Base-by-base conservation (phyloP, 30 jellyfish, hydroid and myxozoan genomes). In the Nemopilema nomurai region DNA sequence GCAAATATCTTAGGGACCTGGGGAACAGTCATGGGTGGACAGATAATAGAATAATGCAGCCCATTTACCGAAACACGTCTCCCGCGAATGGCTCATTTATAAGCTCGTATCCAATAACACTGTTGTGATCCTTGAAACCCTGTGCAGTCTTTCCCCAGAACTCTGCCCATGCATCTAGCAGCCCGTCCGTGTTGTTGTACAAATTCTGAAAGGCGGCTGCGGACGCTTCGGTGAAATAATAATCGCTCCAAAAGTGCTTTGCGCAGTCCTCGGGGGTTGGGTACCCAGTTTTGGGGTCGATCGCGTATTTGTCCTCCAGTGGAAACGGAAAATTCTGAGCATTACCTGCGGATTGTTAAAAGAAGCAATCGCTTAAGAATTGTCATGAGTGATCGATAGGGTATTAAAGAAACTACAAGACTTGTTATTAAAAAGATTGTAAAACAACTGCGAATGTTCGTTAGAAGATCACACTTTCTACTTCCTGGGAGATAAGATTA, bases 61-160 rank as follows among this genome's bases (percentile, higher is more conserved):
- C 57, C 17, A 18, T 96, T 92, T 78, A 93, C 98, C 92, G 84
- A 49, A 79, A 93, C 49, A 93, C 81, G 77, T 93, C 97, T 28
- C 98, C 98, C 20, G 97, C 92, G 51, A 83, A 93, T 27, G 98
- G 98, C 57, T 93, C 98, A 76, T 93, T 93, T 72, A 93, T 93
- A 77, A 93, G 67, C 84, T 93, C 98, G 68, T 93, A 93, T 0
- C 98, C 98, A 62, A 93, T 83, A 8, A 93, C 90, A 69, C 96
- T 89, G 25, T 62, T 32, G 22, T 83, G 64, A 51, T 72, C 85
- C 57, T 89, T 88, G 96, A 93, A 93, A 18, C 84, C 93, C 71
- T 89, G 84, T 23, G 98, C 98, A 8, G 98, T 93, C 64, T 74
- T 87, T 51, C 79, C 89, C 98, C 98, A 93, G 83, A 93, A 93